Base-by-base conservation (phyloP, 2,888 invertebrate species). In the Agonopterix arenella region DNA sequence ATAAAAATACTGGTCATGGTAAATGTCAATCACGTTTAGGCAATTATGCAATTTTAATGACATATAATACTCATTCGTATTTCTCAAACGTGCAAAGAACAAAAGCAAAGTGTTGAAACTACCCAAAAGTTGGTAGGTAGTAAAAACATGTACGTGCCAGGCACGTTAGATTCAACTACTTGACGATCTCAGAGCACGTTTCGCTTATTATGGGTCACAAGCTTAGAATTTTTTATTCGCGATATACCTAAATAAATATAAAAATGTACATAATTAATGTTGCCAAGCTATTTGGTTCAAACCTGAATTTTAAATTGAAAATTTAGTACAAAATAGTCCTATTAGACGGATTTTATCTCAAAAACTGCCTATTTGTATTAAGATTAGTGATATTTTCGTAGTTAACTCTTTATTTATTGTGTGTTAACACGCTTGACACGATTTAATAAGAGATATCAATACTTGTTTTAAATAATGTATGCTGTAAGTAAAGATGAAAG, bases 31-130 rank as follows among this genome's bases (percentile, higher is more conserved):
- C 28, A 28, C 28, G 28, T 28, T 28, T 28, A 28, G 28, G 28
- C 28, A 28, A 28, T 28, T 28, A 28, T 28, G 28, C 28, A 28
- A 28, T 28, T 28, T 56, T 53, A 54, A 56, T 59, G 58, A 52
- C 55, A 5, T 28, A 54, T 56, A 57, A 59, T 56, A 36, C 51
- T 55, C 46, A 58, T 57, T 49, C 28, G 28, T 28, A 61, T 62
- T 56, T 52, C 58, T 52, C 59, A 60, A 68, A 73, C 71, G 67
- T 73, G 74, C 60, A 56, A 50, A 59, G 56, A 66, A 66, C 66
- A 68, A 72, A 70, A 62, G 61, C 59, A 61, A 48, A 54, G 60
- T 54, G 61, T 70, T 73, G 78, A 80, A 78, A 80, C 76, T 70
- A 66, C 65, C 63, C 64, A 70, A 73, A 28, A 68, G 60, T 65